Conservation (phyloP, 1,140 invertebrate genomes). For the Apis mellifera region DNA sequence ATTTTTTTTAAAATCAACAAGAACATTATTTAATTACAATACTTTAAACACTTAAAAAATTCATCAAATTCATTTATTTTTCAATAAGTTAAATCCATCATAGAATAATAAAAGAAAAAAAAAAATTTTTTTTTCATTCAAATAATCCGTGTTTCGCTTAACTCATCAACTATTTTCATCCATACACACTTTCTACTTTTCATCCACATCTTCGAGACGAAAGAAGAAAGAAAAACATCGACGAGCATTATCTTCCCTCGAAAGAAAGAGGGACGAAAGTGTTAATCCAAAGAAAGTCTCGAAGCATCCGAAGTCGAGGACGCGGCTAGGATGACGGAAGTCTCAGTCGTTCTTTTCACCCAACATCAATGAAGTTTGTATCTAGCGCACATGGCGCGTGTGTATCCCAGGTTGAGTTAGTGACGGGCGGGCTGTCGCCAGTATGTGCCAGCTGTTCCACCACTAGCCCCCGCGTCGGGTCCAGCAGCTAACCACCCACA, state of each 20-base stretch:
- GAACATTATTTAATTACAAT: too few relatives aligned
- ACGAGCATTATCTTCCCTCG: neutral
- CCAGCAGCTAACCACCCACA: conserved; percentile 19
- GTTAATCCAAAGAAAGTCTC: conserved; percentile 16
- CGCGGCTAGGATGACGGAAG: conserved; percentile 30
- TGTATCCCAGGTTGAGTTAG: conserved; percentile 79
- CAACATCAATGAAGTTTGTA: conserved; percentile 81
- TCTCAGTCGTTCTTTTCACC: conserved; percentile 69
- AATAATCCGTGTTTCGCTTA: too few relatives aligned
- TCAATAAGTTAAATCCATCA: too few relatives aligned
- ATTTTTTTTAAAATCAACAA: too few relatives aligned
- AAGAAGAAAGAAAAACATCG: neutral
- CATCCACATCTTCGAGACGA: too few relatives aligned
- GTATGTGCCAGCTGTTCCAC: conserved; percentile 79
- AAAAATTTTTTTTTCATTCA: too few relatives aligned
- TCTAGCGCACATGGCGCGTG: conserved; percentile 78
- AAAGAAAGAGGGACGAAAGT: neutral
- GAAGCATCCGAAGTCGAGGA: neutral
- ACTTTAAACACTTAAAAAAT: too few relatives aligned
- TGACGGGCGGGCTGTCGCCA: conserved; percentile 79
- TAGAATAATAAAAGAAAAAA: too few relatives aligned
- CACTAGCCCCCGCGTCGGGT: conserved; percentile 68
- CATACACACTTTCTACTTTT: too few relatives aligned
- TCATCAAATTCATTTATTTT: too few relatives aligned
- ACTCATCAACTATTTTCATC: too few relatives aligned